These are phyloP conservation scores for Rhopalosiphum maidis DNA, from an alignment of 1,140 invertebrate genomes.

Conservation along the genomic window DNA sequence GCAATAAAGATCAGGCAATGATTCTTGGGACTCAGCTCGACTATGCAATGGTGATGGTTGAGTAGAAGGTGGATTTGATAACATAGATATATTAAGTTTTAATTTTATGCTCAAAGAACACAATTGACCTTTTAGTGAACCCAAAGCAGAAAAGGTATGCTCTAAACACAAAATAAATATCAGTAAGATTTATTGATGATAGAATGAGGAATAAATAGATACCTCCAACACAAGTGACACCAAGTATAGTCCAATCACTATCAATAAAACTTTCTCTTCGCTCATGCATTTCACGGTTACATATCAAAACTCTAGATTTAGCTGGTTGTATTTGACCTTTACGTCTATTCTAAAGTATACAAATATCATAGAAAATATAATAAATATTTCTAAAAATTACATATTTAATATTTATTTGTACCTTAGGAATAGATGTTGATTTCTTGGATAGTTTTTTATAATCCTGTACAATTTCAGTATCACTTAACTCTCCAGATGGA, in stretches of 20 bases:
- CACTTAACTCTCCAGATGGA: slow-evolving; percentile 71
- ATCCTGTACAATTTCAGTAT: slow-evolving; percentile 81
- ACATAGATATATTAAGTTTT: slow-evolving; percentile 66
- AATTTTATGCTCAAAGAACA: slow-evolving; percentile 72
- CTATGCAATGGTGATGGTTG: slow-evolving; percentile 47
- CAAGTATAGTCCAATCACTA: slow-evolving; percentile 73
- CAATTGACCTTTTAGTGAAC: slow-evolving; percentile 70
- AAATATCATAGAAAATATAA: background rate
- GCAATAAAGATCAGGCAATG: slow-evolving; percentile 67
- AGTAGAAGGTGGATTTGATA: slow-evolving; percentile 62
- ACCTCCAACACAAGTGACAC: slow-evolving; percentile 68
- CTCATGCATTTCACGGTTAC: slow-evolving; percentile 69
- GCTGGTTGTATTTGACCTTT: slow-evolving; percentile 68
- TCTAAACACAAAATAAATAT: slow-evolving; percentile 63
- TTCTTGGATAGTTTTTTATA: slow-evolving; percentile 77
- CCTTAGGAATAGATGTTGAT: slow-evolving; percentile 60
- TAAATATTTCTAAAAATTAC: background rate
- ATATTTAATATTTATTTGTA: slow-evolving; percentile 2
- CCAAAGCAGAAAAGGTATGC: slow-evolving; percentile 72
- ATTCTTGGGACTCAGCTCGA: slow-evolving; percentile 55
- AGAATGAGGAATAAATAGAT: slow-evolving; percentile 58
- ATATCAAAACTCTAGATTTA: slow-evolving; percentile 70
- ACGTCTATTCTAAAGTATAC: slow-evolving; percentile 61
- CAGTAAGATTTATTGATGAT: background rate
- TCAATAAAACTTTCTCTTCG: slow-evolving; percentile 67